A percentile compares a stretch with the other conserved stretches of the same genome.
phyloP scores from a whole-genome alignment of 2,113 vertebrate species.

The Myanophis thanlyinensis region DNA sequence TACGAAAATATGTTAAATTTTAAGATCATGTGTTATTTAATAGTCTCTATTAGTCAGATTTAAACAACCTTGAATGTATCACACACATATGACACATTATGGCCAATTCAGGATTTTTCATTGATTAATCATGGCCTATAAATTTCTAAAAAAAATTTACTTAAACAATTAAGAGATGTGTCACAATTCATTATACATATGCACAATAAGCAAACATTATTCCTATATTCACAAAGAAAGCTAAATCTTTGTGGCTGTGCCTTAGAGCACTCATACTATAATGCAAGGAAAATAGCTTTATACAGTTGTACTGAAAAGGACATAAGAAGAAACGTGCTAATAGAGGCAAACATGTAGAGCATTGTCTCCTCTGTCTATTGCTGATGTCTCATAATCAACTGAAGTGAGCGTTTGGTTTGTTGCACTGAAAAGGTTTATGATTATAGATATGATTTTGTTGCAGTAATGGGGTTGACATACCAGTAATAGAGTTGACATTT shows the following conservation, averaged over 20 bases:
- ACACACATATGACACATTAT: too few species aligned
- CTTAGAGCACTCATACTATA: background rate
- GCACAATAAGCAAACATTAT: background rate
- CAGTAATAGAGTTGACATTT: conserved; percentile 71
- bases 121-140: background rate
- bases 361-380: conserved; percentile 28
- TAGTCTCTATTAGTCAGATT: background rate
- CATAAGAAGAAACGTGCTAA: conserved; percentile 40
- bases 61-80: background rate
- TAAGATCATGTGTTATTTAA: too few species aligned
- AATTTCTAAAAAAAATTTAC: background rate
- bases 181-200: background rate
- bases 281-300: background rate
- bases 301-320: background rate
- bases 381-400: conserved; percentile 51
- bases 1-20: background rate
- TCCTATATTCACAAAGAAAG: background rate
- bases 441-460: conserved; percentile 13
- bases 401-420: conserved; percentile 30
- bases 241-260: background rate
- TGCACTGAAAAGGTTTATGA: conserved; percentile 36
- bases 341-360: conserved; percentile 13
- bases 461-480: conserved; percentile 66
- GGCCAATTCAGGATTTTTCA: background rate
- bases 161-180: background rate